Percentiles rank a stretch among this genome's conserved stretches.
phyloP scores from a whole-genome alignment of 92 coral and sea anemone species.

The Blastomussa wellsi region DNA sequence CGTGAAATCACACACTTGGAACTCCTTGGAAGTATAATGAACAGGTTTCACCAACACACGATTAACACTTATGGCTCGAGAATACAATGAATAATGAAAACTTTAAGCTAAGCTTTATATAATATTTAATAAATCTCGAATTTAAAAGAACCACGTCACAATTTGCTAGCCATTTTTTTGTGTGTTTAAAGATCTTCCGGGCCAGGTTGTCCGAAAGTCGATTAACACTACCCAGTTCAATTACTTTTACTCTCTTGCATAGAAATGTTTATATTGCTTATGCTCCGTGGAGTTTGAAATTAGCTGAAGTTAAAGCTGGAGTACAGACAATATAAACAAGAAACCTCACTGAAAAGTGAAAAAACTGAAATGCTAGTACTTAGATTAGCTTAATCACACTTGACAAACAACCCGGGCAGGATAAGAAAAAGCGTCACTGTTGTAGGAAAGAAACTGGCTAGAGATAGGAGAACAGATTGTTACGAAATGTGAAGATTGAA shows the following conservation, averaged over 20 bases:
- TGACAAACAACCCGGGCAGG: too few relatives aligned
- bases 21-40: conserved; percentile 1
- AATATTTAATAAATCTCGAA: background rate
- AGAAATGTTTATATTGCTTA: too few relatives aligned
- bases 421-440: too few relatives aligned
- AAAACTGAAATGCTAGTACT: too few relatives aligned
- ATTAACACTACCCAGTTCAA: too few relatives aligned
- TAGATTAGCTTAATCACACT: too few relatives aligned
- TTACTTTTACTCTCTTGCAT: too few relatives aligned
- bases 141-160: background rate
- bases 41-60: background rate
- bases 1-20: conserved; percentile 14
- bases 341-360: background rate
- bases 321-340: background rate
- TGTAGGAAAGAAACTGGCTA: too few relatives aligned
- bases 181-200: background rate
- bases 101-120: conserved; percentile 5
- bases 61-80: background rate
- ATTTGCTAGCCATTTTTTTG: too few relatives aligned
- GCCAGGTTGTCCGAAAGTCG: too few relatives aligned
- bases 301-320: too few relatives aligned
- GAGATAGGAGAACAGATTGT: background rate
- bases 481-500: background rate
- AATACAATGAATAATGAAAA: conserved; percentile 1
- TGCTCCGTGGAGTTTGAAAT: too few relatives aligned